A percentile compares a stretch with the other conserved stretches of the same genome.
Evolutionary conservation across 2,113 vertebrate genomes (phyloP).

Genomic region (Pterocles burchelli): DNA sequence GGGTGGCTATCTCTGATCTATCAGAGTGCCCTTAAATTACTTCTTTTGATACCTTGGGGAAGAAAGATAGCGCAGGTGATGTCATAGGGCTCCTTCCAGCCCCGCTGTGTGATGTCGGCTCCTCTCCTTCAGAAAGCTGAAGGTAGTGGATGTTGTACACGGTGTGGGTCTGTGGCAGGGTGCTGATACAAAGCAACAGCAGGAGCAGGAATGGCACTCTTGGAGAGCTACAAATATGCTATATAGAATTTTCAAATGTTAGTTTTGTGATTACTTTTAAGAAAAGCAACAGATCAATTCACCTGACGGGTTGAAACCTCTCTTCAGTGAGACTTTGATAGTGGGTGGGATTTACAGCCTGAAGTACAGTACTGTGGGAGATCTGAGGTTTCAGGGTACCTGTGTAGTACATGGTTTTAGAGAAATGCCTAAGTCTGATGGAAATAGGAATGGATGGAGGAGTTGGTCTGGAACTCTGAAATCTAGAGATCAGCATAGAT

Average conservation of each 20-base stretch:
- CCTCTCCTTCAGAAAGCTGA: neutral
- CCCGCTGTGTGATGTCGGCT: neutral
- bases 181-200: neutral
- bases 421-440: neutral
- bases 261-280: neutral
- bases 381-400: neutral
- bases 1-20: constrained; percentile 63
- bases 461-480: neutral
- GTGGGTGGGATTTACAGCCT: neutral
- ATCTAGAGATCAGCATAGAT: neutral
- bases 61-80: constrained; percentile 4
- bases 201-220: neutral
- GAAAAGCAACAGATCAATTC: neutral
- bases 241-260: neutral
- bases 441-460: neutral
- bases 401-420: neutral
- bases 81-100: constrained; percentile 31
- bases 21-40: constrained; percentile 42
- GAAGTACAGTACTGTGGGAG: neutral
- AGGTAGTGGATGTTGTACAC: neutral
- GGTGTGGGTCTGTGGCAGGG: neutral
- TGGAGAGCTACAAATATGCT: neutral
- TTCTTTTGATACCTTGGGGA: constrained; percentile 50
- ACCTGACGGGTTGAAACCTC: neutral
- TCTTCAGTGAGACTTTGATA: neutral